A percentile compares a stretch with the other conserved stretches of the same genome.
Conservation (phyloP, 2,888 invertebrate species). For the Drosophila trichaetosa region DNA sequence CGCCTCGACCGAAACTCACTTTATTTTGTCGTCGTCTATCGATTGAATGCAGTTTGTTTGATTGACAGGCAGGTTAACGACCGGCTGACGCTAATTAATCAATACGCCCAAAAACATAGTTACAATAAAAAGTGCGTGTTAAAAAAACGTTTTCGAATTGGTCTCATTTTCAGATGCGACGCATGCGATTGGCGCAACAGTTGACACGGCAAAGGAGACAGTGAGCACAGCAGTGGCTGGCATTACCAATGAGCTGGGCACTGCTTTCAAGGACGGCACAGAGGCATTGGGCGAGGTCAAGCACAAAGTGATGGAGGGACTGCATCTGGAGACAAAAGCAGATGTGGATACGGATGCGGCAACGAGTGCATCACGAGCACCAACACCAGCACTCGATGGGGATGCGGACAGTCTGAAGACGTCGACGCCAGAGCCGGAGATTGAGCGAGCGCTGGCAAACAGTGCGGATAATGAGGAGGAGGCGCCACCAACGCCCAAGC, state of each 20-base stretch:
- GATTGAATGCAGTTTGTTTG: conserved; percentile 20
- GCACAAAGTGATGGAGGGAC: conserved; percentile 75
- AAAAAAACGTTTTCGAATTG: not conserved
- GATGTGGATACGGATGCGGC: conserved; percentile 4
- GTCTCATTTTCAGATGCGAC: conserved; percentile 67
- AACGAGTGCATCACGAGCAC: conserved; percentile 56
- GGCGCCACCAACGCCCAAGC: conserved; percentile 83
- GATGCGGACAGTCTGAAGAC: conserved; percentile 83
- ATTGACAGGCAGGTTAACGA: conserved; percentile 25
- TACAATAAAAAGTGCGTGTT: not conserved
- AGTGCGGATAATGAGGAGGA: conserved; percentile 56
- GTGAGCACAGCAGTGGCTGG: conserved; percentile 77
- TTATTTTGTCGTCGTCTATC: not conserved
- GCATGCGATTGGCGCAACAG: conserved; percentile 63
- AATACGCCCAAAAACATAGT: not conserved
- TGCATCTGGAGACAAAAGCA: conserved; percentile 64
- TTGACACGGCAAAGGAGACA: conserved; percentile 80
- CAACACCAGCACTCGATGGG: conserved; percentile 60
- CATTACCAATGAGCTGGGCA: conserved; percentile 78
- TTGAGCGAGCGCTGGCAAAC: conserved; percentile 82
- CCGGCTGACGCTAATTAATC: conserved; percentile 9
- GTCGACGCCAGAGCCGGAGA: conserved; percentile 84
- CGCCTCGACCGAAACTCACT: not conserved
- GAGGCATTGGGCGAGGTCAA: conserved; percentile 75
- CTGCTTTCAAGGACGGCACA: conserved; percentile 73